Conservation (phyloP, 2,888 invertebrate genomes). For the Phyto melanocephala region DNA sequence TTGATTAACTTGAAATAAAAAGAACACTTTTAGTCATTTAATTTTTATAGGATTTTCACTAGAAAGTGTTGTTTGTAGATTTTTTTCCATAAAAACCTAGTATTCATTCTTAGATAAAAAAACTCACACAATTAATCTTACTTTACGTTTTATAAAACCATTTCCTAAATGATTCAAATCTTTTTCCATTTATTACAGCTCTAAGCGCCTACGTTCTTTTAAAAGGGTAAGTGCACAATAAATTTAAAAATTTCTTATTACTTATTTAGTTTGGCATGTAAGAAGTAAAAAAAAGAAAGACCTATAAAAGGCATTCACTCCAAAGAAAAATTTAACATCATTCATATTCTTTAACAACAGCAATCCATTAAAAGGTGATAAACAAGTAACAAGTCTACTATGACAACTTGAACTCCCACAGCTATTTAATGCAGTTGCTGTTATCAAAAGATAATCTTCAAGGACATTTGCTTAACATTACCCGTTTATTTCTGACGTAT, state of each 20-base stretch:
- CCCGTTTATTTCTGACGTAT: not conserved
- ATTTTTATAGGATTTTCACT: too few relatives aligned
- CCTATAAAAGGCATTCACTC: not conserved
- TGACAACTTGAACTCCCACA: not conserved
- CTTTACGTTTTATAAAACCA: too few relatives aligned
- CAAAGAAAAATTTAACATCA: too few relatives aligned
- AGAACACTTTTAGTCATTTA: too few relatives aligned
- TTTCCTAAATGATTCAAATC: not conserved
- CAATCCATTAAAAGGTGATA: not conserved
- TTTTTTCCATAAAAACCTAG: too few relatives aligned
- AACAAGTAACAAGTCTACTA: not conserved
- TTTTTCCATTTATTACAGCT: not conserved
- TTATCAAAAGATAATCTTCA: constrained; percentile 29
- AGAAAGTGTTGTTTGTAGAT: too few relatives aligned
- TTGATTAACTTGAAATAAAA: too few relatives aligned
- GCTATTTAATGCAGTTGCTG: constrained; percentile 7
- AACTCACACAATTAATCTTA: too few relatives aligned
- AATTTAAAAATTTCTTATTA: not conserved
- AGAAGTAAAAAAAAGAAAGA: not conserved
- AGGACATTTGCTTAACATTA: constrained; percentile 16
- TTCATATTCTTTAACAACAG: not conserved
- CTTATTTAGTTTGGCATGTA: not conserved
- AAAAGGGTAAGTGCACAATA: not conserved
- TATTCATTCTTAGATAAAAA: too few relatives aligned
- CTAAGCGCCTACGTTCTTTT: not conserved